Base-by-base conservation (phyloP, 2,888 invertebrate species). In the Drosophila merina region DNA sequence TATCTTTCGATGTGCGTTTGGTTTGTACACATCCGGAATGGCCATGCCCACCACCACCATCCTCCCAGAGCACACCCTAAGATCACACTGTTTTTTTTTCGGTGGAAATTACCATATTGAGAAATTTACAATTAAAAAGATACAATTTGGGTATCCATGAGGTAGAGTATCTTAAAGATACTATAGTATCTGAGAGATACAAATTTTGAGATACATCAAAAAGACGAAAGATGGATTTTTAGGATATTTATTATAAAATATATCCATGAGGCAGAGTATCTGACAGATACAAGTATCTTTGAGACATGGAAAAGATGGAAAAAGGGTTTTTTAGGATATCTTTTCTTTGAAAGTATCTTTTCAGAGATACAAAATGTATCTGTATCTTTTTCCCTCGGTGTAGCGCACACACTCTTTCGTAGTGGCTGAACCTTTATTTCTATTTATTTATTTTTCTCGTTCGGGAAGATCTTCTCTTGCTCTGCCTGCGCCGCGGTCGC, bases 11-110 rank as follows among this genome's bases (percentile, higher is more conserved):
- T 75, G 71, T 62, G 59, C 72, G 74, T 76, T 77, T 74, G 74
- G 74, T 80, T 80, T 80, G 79, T 80, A 84, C 75, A 86, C 89
- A 88, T 88, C 88, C 88, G 88, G 88, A 86, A 86, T 79, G 80
- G 79, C 75, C 66, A 79, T 79, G 79, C 86, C 64, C 49, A 70
- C 76, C 25, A 30, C 52, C 1, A 26, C 38, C 36, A 52, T 7
- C 3, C 14, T 7, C 3, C 14, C 14, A 33, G 14, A 40, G 40
- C 30, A 44, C 40, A 48, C 47, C 56, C 33, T n/a, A 36, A 64
- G 66, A 64, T 64, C 66, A 64, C 59, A 70, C 71, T 20, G 2
- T 20, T 69, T 28, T 36, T n/a, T 71, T 78, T 85, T 71, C 75
- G 48, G 75, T 77, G 79, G 77, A 78, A 83, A 88, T 88, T 88